Base-by-base conservation (phyloP, 64 coral and sea anemone species). In the Orbicella faveolata region DNA sequence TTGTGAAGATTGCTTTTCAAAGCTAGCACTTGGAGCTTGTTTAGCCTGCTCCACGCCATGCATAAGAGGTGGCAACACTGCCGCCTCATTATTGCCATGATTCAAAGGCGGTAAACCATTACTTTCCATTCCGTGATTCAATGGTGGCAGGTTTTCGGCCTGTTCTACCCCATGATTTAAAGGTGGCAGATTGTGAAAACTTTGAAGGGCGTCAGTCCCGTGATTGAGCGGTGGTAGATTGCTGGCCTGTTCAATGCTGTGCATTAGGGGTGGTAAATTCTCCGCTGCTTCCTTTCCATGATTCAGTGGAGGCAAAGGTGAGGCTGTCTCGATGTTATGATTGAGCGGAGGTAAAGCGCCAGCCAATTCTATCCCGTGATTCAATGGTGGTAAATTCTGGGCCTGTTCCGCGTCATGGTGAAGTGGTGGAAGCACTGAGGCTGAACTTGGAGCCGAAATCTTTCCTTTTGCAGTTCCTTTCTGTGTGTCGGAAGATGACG, bases 301-400 rank as follows among this genome's bases (percentile, higher is more conserved):
- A 23, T 77, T 88, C 21, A 78, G 61, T 63, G 44, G 87, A 9
- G 73, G 82, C 21, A 72, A 64, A 26, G 20, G 70, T 85, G 82
- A 85, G 13, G 82, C 17, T 25, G 63, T 51, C 21, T 85, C 82
- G 0, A 85, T 52, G 82, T 85, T 85, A 44, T 85, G 82, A 79
- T 92, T 92, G 12, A 92, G 74, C 20, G 83, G 90, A 23, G 90
- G 90, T 10, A 79, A 77, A n/a, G 65, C 82, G 36, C 63, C 63
- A 19, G 65, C 82, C 64, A 68, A 30, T 72, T 80, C 88, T 36
- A 69, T 89, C 19, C 74, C 93, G 87, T 94, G 88, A 66, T 90
- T 94, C 88, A 94, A 64, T 3, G 93, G 93, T 12, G 88, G 93
- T 52, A 94, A 75, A 86, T 94, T 92, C n/a, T 77, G 34, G 10